A percentile compares a stretch with the other conserved stretches of the same genome.
These are phyloP conservation scores for Stramonita haemastoma DNA, from an alignment of 2,888 invertebrate species.

Conservation along the genomic window DNA sequence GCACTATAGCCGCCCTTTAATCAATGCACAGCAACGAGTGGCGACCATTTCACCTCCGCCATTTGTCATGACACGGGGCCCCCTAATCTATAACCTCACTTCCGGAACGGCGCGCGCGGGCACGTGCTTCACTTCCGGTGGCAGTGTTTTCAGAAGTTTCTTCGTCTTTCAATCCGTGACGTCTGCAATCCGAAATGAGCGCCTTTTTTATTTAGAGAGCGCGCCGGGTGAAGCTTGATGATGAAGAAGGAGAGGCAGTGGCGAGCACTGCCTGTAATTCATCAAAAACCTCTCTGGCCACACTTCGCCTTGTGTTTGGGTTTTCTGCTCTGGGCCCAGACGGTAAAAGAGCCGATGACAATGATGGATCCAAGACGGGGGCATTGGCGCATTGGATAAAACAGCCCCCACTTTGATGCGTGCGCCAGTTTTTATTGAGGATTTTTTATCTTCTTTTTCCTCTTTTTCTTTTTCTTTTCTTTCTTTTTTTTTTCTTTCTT, in stretches of 20 bases:
- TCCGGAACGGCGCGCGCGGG: constrained; percentile 37
- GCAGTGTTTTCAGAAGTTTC: constrained; percentile 32
- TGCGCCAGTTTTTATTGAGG: not conserved
- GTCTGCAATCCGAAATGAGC: constrained; percentile 35
- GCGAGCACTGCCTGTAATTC: constrained; percentile 23
- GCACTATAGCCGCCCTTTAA: not conserved
- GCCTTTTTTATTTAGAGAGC: constrained; percentile 22
- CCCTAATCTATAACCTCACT: constrained; percentile 38
- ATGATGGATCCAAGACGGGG: constrained; percentile 11
- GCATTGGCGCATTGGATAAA: constrained; percentile 4
- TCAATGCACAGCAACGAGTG: constrained; percentile 35
- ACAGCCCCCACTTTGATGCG: not conserved
- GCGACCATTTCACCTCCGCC: constrained; percentile 12
- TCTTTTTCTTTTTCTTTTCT: too few relatives aligned
- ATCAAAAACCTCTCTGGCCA: constrained; percentile 12
- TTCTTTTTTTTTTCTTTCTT: too few relatives aligned
- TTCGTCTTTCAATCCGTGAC: constrained; percentile 36
- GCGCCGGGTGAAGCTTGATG: constrained; percentile 15
- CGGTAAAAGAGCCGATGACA: constrained; percentile 22
- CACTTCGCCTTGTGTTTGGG: not conserved
- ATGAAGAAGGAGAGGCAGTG: constrained; percentile 30
- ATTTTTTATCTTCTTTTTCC: too few relatives aligned
- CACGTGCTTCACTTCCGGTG: constrained; percentile 40
- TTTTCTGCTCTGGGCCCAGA: not conserved
- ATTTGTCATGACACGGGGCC: constrained; percentile 39